Conservation (phyloP, 2,888 invertebrate species). For the Aphodius sticticus region DNA sequence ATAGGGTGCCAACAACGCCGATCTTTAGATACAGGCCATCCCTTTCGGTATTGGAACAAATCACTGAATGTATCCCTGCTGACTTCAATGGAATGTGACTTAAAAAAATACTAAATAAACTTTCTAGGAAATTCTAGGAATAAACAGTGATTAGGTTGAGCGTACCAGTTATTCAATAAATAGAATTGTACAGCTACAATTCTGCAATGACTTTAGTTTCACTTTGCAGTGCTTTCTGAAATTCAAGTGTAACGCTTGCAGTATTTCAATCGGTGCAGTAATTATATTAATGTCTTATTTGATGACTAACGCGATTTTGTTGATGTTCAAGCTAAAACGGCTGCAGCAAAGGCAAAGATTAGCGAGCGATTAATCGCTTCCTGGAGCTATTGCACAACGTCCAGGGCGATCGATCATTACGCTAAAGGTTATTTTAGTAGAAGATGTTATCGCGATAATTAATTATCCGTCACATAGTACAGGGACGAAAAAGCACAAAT, state of each 20-base stretch:
- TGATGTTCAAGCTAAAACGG: background rate
- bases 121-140: background rate
- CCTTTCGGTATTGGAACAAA: background rate
- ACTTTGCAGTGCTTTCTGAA: background rate
- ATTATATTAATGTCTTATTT: background rate
- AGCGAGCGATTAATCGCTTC: background rate
- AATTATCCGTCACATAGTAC: background rate
- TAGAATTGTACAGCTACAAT: background rate
- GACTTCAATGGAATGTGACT: background rate
- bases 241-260: background rate
- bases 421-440: background rate
- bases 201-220: background rate
- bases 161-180: background rate
- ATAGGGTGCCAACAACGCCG: background rate
- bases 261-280: background rate
- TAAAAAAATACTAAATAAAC: background rate
- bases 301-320: background rate
- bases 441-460: background rate
- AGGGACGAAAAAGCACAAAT: background rate
- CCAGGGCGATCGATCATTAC: background rate
- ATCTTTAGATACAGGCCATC: background rate
- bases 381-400: background rate
- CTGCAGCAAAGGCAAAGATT: background rate
- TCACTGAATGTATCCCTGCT: background rate
- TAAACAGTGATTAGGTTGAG: background rate